Conservation (phyloP, 2,113 vertebrate genomes). For the Psephotus haematonotus region DNA sequence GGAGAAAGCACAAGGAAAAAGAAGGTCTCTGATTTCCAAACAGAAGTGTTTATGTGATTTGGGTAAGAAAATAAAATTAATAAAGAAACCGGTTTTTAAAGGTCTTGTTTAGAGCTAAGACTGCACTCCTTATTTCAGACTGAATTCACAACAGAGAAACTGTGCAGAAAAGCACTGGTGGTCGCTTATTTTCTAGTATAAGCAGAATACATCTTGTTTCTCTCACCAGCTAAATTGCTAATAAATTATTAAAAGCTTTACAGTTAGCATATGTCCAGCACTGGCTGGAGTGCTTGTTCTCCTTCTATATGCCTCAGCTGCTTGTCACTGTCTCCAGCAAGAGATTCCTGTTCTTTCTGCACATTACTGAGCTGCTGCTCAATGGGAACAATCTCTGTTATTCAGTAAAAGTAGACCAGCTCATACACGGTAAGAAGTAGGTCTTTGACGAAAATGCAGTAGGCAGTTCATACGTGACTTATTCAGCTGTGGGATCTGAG, state of each 20-base stretch:
- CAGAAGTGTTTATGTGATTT: not conserved
- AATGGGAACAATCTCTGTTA: not conserved
- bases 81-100: not conserved
- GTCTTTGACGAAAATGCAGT: not conserved
- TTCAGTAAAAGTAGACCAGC: not conserved
- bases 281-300: not conserved
- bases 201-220: not conserved
- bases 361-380: fast-evolving
- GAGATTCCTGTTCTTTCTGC: not conserved
- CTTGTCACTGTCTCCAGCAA: not conserved
- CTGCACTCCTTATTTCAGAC: not conserved
- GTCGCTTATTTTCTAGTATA: not conserved
- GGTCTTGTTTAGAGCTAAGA: not conserved
- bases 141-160: not conserved
- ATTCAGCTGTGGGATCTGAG: not conserved
- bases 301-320: not conserved
- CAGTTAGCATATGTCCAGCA: not conserved
- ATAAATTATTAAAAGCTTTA: not conserved
- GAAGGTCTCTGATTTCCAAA: not conserved
- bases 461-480: not conserved
- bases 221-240: not conserved
- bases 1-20: not conserved
- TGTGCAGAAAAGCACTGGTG: not conserved
- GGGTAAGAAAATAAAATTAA: not conserved
- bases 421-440: not conserved